phyloP scores from a whole-genome alignment of 2,888 invertebrate species.

The Maniola hyperantus region DNA sequence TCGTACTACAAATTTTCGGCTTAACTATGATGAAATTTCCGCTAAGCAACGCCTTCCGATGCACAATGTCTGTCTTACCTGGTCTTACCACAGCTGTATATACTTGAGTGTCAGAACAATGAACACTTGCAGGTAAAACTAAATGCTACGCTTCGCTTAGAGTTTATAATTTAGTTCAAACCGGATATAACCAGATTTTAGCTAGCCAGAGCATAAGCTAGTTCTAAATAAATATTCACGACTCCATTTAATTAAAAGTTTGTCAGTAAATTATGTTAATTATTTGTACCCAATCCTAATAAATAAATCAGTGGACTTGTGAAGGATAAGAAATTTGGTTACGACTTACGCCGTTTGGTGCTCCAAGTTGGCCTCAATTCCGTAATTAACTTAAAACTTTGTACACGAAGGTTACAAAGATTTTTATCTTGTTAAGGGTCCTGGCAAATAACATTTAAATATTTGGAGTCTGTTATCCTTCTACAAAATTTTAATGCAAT shows the following conservation, averaged over 20 bases:
- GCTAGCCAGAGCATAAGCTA: too few relatives aligned
- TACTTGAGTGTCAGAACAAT: too few relatives aligned
- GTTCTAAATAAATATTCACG: background rate
- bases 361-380: slow-evolving; percentile 59
- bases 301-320: slow-evolving; percentile 6
- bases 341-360: slow-evolving; percentile 50
- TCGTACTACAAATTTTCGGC: too few relatives aligned
- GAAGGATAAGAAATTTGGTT: slow-evolving; percentile 21
- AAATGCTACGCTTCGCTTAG: too few relatives aligned
- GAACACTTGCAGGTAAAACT: too few relatives aligned
- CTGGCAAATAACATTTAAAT: slow-evolving; percentile 38
- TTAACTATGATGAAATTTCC: too few relatives aligned
- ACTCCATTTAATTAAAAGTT: slow-evolving; percentile 11
- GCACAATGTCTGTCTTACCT: too few relatives aligned
- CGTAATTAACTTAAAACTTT: slow-evolving; percentile 67
- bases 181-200: too few relatives aligned
- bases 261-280: slow-evolving; percentile 15
- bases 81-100: too few relatives aligned
- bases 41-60: too few relatives aligned
- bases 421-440: slow-evolving; percentile 48
- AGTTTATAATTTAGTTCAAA: too few relatives aligned
- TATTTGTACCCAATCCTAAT: background rate
- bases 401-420: slow-evolving; percentile 47
- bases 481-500: slow-evolving; percentile 12
- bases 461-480: slow-evolving; percentile 18